These are phyloP conservation scores for Odocoileus hemionus DNA, from an alignment of 2,113 vertebrate species.

Conservation along the genomic window DNA sequence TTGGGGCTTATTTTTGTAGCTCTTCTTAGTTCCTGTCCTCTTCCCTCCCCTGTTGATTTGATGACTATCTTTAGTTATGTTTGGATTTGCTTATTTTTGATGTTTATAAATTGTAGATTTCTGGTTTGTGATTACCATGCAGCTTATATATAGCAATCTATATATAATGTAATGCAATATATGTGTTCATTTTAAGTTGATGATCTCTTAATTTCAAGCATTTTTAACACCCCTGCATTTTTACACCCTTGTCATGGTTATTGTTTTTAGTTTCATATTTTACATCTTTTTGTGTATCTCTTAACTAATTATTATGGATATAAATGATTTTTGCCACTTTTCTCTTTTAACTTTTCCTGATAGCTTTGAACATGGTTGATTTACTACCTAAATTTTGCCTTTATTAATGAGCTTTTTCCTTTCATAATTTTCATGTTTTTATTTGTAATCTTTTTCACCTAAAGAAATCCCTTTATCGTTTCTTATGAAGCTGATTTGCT, in stretches of 20 bases:
- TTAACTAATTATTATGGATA: background rate
- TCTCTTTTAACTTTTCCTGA: background rate
- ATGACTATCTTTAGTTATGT: background rate
- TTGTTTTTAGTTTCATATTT: background rate
- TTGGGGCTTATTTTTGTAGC: background rate
- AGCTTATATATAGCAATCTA: background rate
- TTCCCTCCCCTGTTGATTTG: background rate
- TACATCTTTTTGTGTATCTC: background rate
- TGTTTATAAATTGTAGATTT: background rate
- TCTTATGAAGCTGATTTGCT: background rate
- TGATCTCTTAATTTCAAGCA: background rate
- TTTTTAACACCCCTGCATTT: background rate
- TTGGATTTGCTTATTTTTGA: background rate
- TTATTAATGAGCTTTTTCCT: background rate
- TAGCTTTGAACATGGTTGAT: background rate
- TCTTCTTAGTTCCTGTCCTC: background rate
- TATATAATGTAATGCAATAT: background rate
- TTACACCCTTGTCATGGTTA: background rate
- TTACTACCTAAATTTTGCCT: background rate
- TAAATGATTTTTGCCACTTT: background rate
- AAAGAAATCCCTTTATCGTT: background rate
- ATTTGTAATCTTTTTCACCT: background rate
- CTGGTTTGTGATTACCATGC: background rate
- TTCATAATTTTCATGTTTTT: background rate
- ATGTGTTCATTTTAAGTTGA: background rate